These are phyloP conservation scores for Heliconius eleuchia DNA, from an alignment of 1,140 invertebrate genomes.

Conservation along the genomic window DNA sequence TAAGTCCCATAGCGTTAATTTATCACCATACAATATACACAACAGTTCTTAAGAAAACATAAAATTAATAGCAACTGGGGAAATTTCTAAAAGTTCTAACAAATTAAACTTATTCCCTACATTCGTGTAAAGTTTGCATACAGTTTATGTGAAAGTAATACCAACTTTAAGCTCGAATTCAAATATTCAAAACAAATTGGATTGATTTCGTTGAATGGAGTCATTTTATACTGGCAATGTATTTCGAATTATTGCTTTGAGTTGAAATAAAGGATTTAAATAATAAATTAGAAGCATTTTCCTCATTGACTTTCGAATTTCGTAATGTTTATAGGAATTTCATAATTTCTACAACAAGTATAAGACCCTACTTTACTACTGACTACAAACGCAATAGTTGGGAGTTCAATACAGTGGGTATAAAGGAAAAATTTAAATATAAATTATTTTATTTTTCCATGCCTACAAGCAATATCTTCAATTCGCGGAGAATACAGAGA, in stretches of 20 bases:
- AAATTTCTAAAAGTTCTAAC: conserved; percentile 29
- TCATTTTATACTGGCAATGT: conserved; percentile 11
- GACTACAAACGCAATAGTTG: too few species aligned
- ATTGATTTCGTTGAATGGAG: conserved; percentile 18
- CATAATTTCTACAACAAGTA: too few species aligned
- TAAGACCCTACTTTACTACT: too few species aligned
- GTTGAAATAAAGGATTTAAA: not conserved
- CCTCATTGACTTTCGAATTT: not conserved
- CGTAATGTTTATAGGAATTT: not conserved
- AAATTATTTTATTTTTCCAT: too few species aligned
- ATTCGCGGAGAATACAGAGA: too few species aligned
- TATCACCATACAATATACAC: conserved; percentile 18
- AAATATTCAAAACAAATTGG: conserved; percentile 16
- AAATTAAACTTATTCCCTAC: conserved; percentile 17
- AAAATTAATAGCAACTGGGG: conserved; percentile 21
- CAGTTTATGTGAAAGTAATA: conserved; percentile 32
- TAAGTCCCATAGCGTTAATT: not conserved
- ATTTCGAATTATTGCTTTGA: not conserved
- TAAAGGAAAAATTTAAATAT: too few species aligned
- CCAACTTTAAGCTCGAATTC: conserved; percentile 25
- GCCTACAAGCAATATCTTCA: too few species aligned
- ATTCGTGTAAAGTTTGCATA: conserved; percentile 30
- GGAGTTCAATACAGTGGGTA: too few species aligned
- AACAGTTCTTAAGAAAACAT: conserved; percentile 14
- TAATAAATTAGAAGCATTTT: not conserved